Evolutionary conservation across 2,113 vertebrate species (phyloP), one percentile per base, ranked within the genome.

Genomic region (Indri indri): DNA sequence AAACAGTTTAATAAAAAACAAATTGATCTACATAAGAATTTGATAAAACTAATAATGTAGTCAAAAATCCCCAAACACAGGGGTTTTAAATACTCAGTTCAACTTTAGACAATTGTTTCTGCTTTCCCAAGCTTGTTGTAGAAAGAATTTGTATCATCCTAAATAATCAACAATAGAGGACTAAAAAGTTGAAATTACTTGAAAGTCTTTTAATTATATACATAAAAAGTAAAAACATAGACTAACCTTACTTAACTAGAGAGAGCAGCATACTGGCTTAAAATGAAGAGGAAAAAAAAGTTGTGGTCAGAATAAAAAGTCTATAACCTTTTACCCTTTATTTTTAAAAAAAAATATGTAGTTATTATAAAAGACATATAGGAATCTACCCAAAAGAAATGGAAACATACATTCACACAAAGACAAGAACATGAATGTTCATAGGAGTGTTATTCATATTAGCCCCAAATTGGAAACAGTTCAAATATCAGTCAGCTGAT

Each of bases 1-100:
- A 92, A 92, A 50, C 23, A 74, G 52, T 65, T 70, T 92, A 90
- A 65, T 83, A 50, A 42, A 91, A 96, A 93, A 57, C 17, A 93
- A 84, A 82, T 61, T 66, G n/a, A 71, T 87, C 30, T 18, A 50
- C 8, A 18, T 10, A 73, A 66, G 59, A 83, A 83, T 73, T 83
- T 83, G 22, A 9, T 88, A 10, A 59, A 94, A 97, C 52, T 86
- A 88, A 84, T 68, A 57, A 90, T 47, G 88, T 88, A 66, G 11
- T 71, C 10, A 95, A 74, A 88, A 84, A 40, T 47, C 18, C 23
- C 52, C n/a, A 89, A 81, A 76, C 37, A 71, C 16, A 85, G 30
- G 7, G 7, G 16, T 94, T 90, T 71, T 83, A 88, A 94, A 14
- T 79, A 81, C n/a, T 71, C 30, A 73, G 22, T 83, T 95, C 52